Evolutionary conservation across 2,888 invertebrate species (phyloP).

Genomic region (Lasius fuliginosus): DNA sequence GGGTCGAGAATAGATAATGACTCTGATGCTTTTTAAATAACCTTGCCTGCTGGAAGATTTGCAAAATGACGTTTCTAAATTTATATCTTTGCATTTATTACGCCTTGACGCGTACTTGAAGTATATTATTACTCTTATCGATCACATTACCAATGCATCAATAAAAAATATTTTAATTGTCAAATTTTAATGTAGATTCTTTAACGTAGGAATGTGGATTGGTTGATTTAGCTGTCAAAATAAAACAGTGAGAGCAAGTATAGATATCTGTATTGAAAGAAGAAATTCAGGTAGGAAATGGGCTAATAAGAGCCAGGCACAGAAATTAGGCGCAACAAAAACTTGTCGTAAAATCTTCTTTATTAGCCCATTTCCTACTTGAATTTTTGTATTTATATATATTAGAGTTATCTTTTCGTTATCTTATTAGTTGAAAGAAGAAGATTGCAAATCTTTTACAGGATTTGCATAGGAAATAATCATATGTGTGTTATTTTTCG

Average conservation of each 20-base stretch:
- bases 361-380: too few relatives aligned
- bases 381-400: too few relatives aligned
- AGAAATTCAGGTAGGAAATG: not conserved
- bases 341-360: too few relatives aligned
- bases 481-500: not conserved
- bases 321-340: too few relatives aligned
- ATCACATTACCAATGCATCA: not conserved
- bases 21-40: not conserved
- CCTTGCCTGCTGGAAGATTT: not conserved
- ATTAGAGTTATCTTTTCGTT: too few relatives aligned
- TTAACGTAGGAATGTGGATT: not conserved
- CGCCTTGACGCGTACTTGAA: not conserved
- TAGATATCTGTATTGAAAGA: not conserved
- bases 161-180: not conserved
- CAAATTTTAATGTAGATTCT: not conserved
- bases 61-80: not conserved
- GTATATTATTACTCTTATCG: not conserved
- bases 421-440: not conserved
- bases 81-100: not conserved
- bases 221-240: not conserved
- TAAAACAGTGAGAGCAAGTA: not conserved
- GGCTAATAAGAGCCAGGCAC: too few relatives aligned
- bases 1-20: conserved; percentile 9
- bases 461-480: not conserved
- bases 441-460: not conserved